phyloP scores from a whole-genome alignment of 1,140 invertebrate genomes.

The Wiebesia pumilae region DNA sequence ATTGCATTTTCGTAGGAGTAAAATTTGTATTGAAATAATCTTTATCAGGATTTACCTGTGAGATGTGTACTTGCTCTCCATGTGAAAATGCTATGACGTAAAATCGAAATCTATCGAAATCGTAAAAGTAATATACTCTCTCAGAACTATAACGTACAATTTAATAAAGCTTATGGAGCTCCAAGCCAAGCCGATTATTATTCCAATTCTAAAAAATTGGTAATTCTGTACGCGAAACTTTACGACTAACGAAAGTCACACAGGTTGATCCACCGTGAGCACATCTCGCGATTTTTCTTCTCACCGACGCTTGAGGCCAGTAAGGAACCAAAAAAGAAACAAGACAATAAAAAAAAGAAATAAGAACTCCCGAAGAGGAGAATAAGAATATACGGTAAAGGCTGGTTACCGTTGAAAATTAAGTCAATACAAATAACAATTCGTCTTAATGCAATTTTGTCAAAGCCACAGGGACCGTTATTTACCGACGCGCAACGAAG shows the following conservation, averaged over 20 bases:
- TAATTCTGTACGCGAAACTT: neutral
- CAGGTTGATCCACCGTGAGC: neutral
- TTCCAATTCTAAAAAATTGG: neutral
- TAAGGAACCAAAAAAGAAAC: too few species aligned
- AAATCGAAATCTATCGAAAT: slow-evolving; percentile 23
- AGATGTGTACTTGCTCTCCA: neutral
- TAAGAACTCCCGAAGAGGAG: neutral
- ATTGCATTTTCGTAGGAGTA: neutral
- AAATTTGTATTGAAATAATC: slow-evolving; percentile 11
- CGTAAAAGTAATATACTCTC: slow-evolving; percentile 17
- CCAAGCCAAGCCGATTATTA: neutral
- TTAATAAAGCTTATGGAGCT: slow-evolving; percentile 10
- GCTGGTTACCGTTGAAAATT: neutral
- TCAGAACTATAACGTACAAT: slow-evolving; percentile 6
- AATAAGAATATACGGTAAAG: neutral
- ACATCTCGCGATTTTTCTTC: neutral
- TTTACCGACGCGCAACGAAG: neutral
- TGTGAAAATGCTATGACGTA: neutral
- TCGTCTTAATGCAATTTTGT: neutral
- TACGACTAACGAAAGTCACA: neutral
- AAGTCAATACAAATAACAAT: neutral
- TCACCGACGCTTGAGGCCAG: neutral
- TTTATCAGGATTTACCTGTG: slow-evolving; percentile 13
- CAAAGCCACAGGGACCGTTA: neutral
- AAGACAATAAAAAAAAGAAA: too few species aligned